Percentiles rank a stretch among this genome's conserved stretches.
Evolutionary conservation across 1,140 invertebrate species (phyloP).

Genomic region (Procambarus clarkii): DNA sequence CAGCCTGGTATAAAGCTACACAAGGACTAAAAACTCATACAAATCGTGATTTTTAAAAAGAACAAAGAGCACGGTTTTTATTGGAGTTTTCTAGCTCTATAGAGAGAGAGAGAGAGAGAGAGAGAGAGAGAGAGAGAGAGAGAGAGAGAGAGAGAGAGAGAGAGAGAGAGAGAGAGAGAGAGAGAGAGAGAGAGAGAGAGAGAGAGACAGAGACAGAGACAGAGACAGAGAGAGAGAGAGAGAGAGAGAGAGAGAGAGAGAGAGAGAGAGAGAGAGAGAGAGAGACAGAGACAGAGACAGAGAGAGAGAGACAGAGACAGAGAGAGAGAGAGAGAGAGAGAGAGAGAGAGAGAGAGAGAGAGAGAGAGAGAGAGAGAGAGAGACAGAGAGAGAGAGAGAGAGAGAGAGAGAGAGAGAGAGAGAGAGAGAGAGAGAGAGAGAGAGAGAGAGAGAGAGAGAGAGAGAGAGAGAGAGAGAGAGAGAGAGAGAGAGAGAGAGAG

Average conservation of each 20-base stretch:
- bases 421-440: constrained; percentile 37
- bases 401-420: background rate
- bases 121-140: constrained; percentile 29
- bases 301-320: constrained; percentile 23
- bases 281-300: background rate
- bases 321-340: constrained; percentile 37
- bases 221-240: constrained; percentile 32
- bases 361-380: too few species aligned
- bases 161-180: constrained; percentile 37
- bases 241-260: too few species aligned
- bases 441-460: constrained; percentile 37
- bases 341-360: constrained; percentile 37
- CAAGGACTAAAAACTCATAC: too few species aligned
- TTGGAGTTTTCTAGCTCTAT: background rate
- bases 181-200: constrained; percentile 37
- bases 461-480: too few species aligned
- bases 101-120: background rate
- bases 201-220: constrained; percentile 23
- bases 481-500: too few species aligned
- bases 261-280: too few species aligned
- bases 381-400: too few species aligned
- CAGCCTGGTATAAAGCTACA: too few species aligned
- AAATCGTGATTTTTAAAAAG: too few species aligned
- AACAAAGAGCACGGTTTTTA: background rate
- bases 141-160: constrained; percentile 6